A percentile compares a stretch with the other conserved stretches of the same genome.
phyloP scores from a whole-genome alignment of 1,140 invertebrate species.

The Cepaea nemoralis region DNA sequence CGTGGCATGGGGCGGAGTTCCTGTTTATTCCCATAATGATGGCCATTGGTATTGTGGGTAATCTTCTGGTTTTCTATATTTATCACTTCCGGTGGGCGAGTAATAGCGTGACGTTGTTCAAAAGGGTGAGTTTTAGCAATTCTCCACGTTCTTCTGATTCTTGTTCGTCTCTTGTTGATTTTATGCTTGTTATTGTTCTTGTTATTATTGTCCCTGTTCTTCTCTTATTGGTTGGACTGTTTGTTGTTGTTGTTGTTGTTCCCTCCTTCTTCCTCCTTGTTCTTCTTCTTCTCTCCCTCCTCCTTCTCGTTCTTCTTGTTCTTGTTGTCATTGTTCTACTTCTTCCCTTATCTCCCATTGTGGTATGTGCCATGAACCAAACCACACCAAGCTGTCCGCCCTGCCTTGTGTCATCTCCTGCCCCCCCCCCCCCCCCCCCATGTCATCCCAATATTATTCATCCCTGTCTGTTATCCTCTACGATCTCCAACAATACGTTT shows the following conservation, averaged over 20 bases:
- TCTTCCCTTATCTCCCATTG: not conserved
- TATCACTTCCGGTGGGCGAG: conserved; percentile 49
- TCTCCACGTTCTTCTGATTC: not conserved
- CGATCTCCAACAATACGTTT: not conserved
- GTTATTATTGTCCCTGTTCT: not conserved
- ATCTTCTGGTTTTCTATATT: conserved; percentile 50
- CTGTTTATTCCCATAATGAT: conserved; percentile 45
- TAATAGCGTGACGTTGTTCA: conserved; percentile 46
- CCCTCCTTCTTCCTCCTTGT: not conserved
- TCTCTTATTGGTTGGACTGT: too few species aligned
- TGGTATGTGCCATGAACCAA: not conserved
- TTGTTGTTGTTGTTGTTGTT: not conserved
- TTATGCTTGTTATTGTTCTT: not conserved
- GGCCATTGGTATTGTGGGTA: conserved; percentile 46
- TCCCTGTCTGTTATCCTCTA: too few species aligned
- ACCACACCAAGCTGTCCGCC: not conserved
- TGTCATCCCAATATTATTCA: too few species aligned
- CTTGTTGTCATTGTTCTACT: not conserved
- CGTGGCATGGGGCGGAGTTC: conserved; percentile 47
- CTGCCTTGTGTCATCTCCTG: too few species aligned
- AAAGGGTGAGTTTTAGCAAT: conserved; percentile 33
- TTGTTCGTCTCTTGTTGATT: not conserved
- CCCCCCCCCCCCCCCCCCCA: too few species aligned
- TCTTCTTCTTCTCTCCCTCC: not conserved
- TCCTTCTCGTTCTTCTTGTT: not conserved